Base-by-base conservation (phyloP, 2,888 invertebrate species). In the Drosophila pegasa region DNA sequence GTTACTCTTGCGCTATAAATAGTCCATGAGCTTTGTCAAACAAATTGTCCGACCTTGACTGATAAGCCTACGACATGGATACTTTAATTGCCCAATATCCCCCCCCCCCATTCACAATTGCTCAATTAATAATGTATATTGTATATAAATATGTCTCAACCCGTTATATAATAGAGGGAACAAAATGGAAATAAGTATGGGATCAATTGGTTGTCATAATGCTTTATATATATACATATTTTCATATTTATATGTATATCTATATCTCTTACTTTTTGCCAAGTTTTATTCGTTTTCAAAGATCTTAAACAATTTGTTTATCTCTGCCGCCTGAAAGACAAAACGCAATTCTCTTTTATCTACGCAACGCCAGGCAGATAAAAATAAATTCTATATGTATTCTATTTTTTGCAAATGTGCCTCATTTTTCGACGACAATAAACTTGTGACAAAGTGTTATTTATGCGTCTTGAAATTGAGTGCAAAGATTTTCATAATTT, bases 261-360 rank as follows among this genome's bases (percentile, higher is more conserved):
- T 25, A 16, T 41, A 16, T 27, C 9, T 43, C n/a, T 43, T 43
- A 51, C 56, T 64, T 64, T 50, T 35, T 37, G 20, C 16, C 31
- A n/a, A 45, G 40, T 59, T 68, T 82, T 83, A 76, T 83, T 65
- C 38, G 41, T 73, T 64, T 78, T 82, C 64, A 78, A 78, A 69
- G 69, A 80, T 75, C 45, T 58, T 31, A 4, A 37, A 55, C 54
- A 54, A 52, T 35, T 37, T 59, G 70, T 81, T 79, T 76, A 63
- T 71, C 58, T 75, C 48, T 72, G 65, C 43, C 62, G 68, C 66
- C 67, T 41, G 51, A 57, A 38, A 55, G 38, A 45, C 43, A 69
- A 60, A 82, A 76, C 80, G 70, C 79, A 79, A 72, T 71, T 77
- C 74, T 76, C 78, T 78, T 86, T 80, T 83, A 78, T 86, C 70